Evolutionary conservation across 2,113 vertebrate species (phyloP).

Genomic region (Diglossa brunneiventris): DNA sequence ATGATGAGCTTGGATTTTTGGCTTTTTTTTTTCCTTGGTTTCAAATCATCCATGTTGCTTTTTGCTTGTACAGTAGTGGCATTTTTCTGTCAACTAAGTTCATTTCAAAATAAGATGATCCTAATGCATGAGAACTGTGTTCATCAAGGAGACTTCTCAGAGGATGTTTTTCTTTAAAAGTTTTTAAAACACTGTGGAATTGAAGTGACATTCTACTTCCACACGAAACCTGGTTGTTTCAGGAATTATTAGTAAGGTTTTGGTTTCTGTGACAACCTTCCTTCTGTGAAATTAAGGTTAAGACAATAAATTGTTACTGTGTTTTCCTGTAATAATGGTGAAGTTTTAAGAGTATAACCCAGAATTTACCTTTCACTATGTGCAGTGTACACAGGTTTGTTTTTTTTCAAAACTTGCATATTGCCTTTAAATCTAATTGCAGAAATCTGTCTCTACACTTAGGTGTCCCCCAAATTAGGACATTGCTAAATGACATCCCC

Average conservation of each 20-base stretch:
- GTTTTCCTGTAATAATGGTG: neutral
- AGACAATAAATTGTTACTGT: neutral
- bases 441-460: neutral
- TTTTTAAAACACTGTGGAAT: neutral
- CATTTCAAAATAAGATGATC: neutral
- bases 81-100: constrained; percentile 23
- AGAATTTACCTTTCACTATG: neutral
- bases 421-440: neutral
- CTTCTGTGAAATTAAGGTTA: neutral
- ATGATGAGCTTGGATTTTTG: neutral
- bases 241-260: neutral
- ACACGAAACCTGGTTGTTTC: neutral
- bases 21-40: neutral
- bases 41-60: neutral
- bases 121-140: neutral
- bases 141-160: neutral
- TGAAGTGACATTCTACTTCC: neutral
- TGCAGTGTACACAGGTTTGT: neutral
- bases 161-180: neutral
- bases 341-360: neutral
- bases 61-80: constrained; percentile 3
- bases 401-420: neutral
- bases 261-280: neutral
- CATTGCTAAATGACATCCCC: neutral
- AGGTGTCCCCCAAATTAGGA: neutral